Percentiles rank a stretch among this genome's conserved stretches.
These are phyloP conservation scores for Saxicola maurus DNA, from an alignment of 2,797 vertebrate genomes.

Conservation along the genomic window DNA sequence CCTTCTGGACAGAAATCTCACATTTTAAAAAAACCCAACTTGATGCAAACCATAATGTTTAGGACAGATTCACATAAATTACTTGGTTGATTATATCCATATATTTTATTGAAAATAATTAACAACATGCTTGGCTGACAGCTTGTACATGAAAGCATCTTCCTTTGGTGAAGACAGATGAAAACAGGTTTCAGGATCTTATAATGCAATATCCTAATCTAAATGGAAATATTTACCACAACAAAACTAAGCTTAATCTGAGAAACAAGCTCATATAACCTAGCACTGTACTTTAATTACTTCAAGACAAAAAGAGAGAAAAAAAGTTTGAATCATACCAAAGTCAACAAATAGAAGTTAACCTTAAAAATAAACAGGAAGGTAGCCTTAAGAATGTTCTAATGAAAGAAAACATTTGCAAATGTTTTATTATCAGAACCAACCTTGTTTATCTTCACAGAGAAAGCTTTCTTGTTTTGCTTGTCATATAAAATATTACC, in stretches of 20 bases:
- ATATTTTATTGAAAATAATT: neutral
- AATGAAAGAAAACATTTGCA: neutral
- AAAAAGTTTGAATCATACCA: neutral
- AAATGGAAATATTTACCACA: neutral
- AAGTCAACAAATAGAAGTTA: neutral
- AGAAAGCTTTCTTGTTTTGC: conserved; percentile 46
- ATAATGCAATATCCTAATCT: neutral
- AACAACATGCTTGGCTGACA: neutral
- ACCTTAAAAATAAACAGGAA: neutral
- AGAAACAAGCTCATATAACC: neutral
- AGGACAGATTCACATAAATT: neutral
- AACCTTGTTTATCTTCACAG: conserved; percentile 69
- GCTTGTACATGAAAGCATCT: neutral
- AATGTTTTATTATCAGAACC: conserved; percentile 41
- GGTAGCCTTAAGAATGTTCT: neutral
- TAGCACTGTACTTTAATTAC: neutral
- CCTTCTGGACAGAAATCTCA: neutral
- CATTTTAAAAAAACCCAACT: neutral
- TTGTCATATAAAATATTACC: conserved; percentile 54
- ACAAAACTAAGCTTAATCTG: neutral
- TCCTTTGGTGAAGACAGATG: neutral
- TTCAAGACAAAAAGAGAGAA: neutral
- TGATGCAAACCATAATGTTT: neutral
- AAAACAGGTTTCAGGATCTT: neutral
- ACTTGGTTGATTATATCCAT: neutral